These are phyloP conservation scores for Chiloscyllium plagiosum DNA, from an alignment of 2,113 vertebrate species.

Conservation along the genomic window DNA sequence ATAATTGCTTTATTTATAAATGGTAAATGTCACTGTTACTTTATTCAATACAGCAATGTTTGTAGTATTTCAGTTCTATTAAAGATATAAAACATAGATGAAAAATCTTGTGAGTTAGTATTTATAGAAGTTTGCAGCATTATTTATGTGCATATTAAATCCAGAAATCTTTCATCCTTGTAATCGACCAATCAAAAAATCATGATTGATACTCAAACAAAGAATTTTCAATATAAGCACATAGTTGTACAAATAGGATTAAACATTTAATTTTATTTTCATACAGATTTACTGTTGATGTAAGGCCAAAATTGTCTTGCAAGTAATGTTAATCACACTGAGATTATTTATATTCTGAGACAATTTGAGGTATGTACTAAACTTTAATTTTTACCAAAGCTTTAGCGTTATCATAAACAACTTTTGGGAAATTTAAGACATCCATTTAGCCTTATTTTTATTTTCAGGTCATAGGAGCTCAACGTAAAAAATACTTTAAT, in stretches of 20 bases:
- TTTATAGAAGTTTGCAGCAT: too few species aligned
- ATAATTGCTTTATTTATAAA: background rate
- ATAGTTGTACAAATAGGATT: constrained; percentile 8
- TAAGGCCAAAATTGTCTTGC: background rate
- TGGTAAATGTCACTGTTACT: background rate
- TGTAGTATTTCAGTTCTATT: background rate
- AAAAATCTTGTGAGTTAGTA: background rate
- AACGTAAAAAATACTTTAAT: background rate
- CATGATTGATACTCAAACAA: background rate
- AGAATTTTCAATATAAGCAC: constrained; percentile 3
- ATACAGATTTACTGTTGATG: background rate
- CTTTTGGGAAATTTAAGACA: background rate
- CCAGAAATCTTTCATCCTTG: background rate
- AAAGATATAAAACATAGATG: background rate
- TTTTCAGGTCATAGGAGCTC: background rate
- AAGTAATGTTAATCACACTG: constrained; percentile 1
- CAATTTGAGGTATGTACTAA: constrained; percentile 21
- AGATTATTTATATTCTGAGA: constrained; percentile 12
- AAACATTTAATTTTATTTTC: constrained; percentile 13
- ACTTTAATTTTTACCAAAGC: background rate
- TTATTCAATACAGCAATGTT: background rate
- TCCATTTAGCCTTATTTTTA: background rate
- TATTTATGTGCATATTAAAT: background rate
- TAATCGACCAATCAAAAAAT: background rate
- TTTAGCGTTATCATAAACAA: background rate